Evolutionary conservation across 1,140 invertebrate genomes (phyloP), one percentile per base, ranked within the genome.

Genomic region (Meloidogyne exigua): DNA sequence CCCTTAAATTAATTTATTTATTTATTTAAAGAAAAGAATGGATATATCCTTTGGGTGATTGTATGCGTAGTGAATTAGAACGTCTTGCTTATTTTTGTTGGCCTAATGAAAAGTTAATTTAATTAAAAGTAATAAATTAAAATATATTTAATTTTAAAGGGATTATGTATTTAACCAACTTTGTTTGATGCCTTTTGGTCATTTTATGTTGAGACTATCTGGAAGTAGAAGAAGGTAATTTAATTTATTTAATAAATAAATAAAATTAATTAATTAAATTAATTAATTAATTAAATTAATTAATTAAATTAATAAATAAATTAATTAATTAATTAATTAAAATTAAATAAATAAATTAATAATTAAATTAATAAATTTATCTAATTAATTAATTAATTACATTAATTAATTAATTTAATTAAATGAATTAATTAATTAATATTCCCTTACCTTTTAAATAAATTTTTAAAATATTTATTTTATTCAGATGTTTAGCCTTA

Each of bases 1-100:
- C n/a, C n/a, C n/a, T 32, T 32, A 32, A 32, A 39, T 39, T 39
- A 39, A 39, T n/a, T n/a, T n/a, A 39, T 9, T 39, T 39, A 9
- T 9, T 39, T 9, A 9, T 39, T 39, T 39, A 39, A 4, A 76
- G 75, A 62, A 68, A 68, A 42, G 76, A 78, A 69, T 78, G 72
- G 72, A 68, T 78, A 28, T 78, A 78, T 44, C 76, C 76, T 49
- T 77, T 78, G 44, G 76, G 73, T 15, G 76, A 62, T 9, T 69
- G 65, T 28, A 32, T 71, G 63, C 10, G 18, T 3, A 36, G 78
- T 2, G 72, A 78, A n/a, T 26, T 78, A 36, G 36, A 78, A 10
- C 12, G 32, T 12, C 71, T 78, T 26, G 76, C 76, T 3, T 78
- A 78, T 57, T 78, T 78, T 42, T 78, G 72, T 23, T 3, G 70